Percentiles rank a stretch among this genome's conserved stretches.
These are phyloP conservation scores for Calypte anna DNA, from an alignment of 2,113 vertebrate species.

Conservation along the genomic window DNA sequence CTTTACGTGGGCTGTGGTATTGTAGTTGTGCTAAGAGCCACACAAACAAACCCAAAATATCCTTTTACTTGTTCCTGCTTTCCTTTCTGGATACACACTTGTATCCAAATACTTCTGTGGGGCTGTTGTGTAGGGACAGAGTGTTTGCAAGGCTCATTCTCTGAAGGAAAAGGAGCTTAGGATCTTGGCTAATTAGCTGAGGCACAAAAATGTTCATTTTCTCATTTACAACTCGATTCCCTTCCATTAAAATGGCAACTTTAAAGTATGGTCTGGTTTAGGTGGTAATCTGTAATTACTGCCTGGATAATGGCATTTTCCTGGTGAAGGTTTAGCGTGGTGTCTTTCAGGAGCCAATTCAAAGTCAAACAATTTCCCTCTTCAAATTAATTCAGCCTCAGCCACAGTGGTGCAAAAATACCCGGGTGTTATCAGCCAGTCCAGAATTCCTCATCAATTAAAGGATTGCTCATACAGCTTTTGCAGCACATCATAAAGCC, in stretches of 20 bases:
- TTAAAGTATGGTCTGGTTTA: not conserved
- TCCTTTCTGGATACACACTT: not conserved
- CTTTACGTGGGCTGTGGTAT: not conserved
- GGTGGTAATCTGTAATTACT: not conserved
- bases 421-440: not conserved
- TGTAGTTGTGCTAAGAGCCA: not conserved
- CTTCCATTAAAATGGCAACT: not conserved
- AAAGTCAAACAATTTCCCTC: not conserved
- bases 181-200: not conserved
- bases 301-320: not conserved
- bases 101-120: not conserved
- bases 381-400: not conserved
- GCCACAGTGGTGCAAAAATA: not conserved
- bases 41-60: not conserved
- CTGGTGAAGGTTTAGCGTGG: not conserved
- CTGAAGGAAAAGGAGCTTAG: not conserved
- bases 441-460: slow-evolving; percentile 17
- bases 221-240: not conserved
- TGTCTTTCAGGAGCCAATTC: not conserved
- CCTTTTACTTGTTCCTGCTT: not conserved
- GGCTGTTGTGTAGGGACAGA: not conserved
- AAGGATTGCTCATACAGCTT: slow-evolving; percentile 4
- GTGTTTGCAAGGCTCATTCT: not conserved
- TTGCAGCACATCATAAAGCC: slow-evolving; percentile 13
- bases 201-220: not conserved